Conservation (phyloP, 2,888 invertebrate species). For the Dexiosoma caninum region DNA sequence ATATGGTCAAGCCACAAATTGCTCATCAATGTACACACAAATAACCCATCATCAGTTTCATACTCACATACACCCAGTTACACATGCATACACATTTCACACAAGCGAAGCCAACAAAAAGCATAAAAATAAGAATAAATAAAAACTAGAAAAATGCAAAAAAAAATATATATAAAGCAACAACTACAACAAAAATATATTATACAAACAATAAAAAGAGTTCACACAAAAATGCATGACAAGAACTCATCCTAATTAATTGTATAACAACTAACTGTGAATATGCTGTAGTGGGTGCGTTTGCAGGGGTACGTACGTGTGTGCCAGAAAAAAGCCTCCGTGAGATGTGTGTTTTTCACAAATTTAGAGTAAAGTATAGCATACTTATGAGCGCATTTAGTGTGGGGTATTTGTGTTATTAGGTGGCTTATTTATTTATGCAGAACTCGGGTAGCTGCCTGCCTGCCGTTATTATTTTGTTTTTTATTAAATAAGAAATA, state of each 20-base stretch:
- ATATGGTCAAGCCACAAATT: conserved; percentile 68
- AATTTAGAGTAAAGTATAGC: conserved; percentile 48
- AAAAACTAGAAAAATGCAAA: conserved; percentile 31
- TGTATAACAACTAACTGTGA: conserved; percentile 41
- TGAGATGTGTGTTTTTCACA: conserved; percentile 18
- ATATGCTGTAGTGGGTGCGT: conserved; percentile 22
- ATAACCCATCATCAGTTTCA: conserved; percentile 63
- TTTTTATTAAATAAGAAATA: background rate
- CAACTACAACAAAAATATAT: background rate
- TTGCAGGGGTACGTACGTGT: conserved; percentile 24
- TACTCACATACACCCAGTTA: background rate
- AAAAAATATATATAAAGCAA: conserved; percentile 8
- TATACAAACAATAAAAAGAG: conserved; percentile 14
- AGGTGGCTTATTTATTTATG: conserved; percentile 7
- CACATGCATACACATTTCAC: conserved; percentile 45
- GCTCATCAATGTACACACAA: conserved; percentile 65
- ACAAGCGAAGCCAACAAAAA: conserved; percentile 36
- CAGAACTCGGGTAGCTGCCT: conserved; percentile 18
- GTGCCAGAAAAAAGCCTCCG: background rate
- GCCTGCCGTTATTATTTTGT: too few relatives aligned
- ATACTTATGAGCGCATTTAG: conserved; percentile 40
- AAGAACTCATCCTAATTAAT: conserved; percentile 60
- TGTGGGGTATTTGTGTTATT: background rate
- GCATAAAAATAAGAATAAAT: conserved; percentile 14
- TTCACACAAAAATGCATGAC: conserved; percentile 48